Conservation (phyloP, 2,888 invertebrate genomes). For the Carterocephalus palaemon region DNA sequence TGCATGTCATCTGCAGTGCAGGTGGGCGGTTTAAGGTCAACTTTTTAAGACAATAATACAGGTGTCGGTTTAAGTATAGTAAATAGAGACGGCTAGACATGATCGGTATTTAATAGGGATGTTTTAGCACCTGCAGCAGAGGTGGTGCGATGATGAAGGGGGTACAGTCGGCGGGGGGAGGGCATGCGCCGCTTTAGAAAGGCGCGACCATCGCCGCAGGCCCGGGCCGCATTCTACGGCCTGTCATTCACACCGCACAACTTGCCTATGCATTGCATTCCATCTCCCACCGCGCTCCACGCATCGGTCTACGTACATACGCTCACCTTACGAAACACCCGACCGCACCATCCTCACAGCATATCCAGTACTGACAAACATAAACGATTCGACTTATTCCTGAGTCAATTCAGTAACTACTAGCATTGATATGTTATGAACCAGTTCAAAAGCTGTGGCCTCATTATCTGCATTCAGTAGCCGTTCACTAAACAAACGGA, state of each 20-base stretch:
- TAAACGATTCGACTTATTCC: slow-evolving; percentile 68
- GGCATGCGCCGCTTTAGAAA: slow-evolving; percentile 77
- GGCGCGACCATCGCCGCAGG: slow-evolving; percentile 78
- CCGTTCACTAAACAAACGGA: slow-evolving; percentile 52
- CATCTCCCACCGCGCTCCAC: slow-evolving; percentile 68
- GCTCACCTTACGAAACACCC: slow-evolving; percentile 61
- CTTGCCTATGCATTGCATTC: slow-evolving; percentile 78
- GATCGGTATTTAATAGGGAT: slow-evolving; percentile 78
- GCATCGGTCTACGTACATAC: slow-evolving; percentile 55
- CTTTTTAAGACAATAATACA: slow-evolving; percentile 70
- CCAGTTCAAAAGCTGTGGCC: slow-evolving; percentile 61
- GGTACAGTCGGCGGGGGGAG: slow-evolving; percentile 53
- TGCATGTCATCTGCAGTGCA: slow-evolving; percentile 49
- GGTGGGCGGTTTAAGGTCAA: slow-evolving; percentile 63
- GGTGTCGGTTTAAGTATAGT: slow-evolving; percentile 69
- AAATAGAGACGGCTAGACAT: slow-evolving; percentile 74
- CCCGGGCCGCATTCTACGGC: slow-evolving; percentile 78
- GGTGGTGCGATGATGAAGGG: slow-evolving; percentile 51
- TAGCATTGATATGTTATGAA: slow-evolving; percentile 67
- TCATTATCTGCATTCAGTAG: slow-evolving; percentile 55
- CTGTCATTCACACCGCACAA: slow-evolving; percentile 79
- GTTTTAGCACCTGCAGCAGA: slow-evolving; percentile 74
- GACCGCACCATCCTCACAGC: slow-evolving; percentile 52
- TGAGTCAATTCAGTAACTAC: slow-evolving; percentile 60
- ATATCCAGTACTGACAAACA: slow-evolving; percentile 56